Evolutionary conservation across 2,113 vertebrate genomes (phyloP).

Genomic region (Ailurus styani): DNA sequence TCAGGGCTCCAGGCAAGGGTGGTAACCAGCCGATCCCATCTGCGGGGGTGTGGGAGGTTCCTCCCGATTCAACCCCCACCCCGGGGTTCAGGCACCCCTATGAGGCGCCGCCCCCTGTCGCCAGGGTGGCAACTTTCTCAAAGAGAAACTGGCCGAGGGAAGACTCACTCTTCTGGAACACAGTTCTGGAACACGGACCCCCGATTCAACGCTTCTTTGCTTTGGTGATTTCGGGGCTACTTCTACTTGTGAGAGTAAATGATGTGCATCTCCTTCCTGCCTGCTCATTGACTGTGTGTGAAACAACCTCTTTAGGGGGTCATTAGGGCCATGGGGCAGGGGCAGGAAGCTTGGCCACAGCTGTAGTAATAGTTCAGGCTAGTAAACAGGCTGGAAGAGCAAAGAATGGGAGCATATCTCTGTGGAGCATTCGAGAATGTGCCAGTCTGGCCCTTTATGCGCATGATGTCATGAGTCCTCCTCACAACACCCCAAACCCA

Average conservation of each 20-base stretch:
- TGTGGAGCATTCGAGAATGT: not conserved
- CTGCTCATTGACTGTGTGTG: not conserved
- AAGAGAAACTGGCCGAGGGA: not conserved
- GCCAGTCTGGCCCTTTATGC: not conserved
- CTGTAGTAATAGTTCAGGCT: not conserved
- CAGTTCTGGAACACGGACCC: not conserved
- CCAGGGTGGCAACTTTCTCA: not conserved
- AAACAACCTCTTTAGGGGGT: not conserved
- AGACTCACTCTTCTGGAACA: not conserved
- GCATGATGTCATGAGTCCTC: not conserved
- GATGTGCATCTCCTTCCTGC: not conserved
- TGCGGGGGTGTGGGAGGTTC: not conserved
- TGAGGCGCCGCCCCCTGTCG: not conserved
- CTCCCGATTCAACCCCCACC: not conserved
- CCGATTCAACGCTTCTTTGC: not conserved
- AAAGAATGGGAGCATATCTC: not conserved
- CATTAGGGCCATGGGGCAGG: accelerated
- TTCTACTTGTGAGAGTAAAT: not conserved
- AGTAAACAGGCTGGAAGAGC: not conserved
- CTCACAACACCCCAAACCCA: not conserved
- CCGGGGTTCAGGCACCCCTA: accelerated
- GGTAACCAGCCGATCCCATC: not conserved
- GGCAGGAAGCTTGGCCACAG: not conserved
- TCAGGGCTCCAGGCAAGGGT: not conserved
- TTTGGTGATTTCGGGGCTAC: not conserved